phyloP scores from a whole-genome alignment of 1,140 invertebrate genomes.

The Cryptotermes secundus region DNA sequence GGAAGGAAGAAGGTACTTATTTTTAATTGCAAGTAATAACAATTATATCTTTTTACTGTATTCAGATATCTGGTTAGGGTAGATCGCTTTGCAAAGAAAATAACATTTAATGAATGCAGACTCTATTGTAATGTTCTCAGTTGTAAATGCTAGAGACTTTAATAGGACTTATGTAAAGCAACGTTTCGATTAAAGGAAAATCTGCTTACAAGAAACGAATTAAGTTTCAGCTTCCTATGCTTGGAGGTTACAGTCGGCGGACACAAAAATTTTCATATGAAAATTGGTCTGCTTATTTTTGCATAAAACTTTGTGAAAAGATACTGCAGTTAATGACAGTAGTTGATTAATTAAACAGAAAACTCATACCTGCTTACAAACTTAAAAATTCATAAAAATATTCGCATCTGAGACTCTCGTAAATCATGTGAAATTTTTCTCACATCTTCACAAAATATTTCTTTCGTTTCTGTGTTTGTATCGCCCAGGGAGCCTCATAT shows the following conservation, averaged over 20 bases:
- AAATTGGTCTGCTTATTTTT: too few relatives aligned
- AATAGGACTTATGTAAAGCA: not conserved
- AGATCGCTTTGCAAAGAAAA: not conserved
- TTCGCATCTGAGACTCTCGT: too few relatives aligned
- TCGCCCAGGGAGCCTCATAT: too few relatives aligned
- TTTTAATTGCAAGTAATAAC: not conserved
- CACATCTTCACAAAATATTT: too few relatives aligned
- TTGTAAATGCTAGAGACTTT: not conserved
- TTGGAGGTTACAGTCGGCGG: not conserved
- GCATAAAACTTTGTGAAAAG: too few relatives aligned
- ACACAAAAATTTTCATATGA: not conserved
- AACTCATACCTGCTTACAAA: too few relatives aligned
- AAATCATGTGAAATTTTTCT: too few relatives aligned
- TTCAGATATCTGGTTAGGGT: not conserved
- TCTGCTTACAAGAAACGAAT: not conserved
- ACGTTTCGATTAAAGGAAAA: not conserved
- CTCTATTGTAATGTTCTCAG: not conserved
- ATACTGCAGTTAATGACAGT: too few relatives aligned
- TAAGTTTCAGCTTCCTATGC: not conserved
- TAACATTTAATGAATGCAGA: not conserved
- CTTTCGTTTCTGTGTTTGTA: too few relatives aligned
- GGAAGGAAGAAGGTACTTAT: not conserved
- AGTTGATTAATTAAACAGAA: too few relatives aligned
- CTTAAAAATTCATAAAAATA: too few relatives aligned
- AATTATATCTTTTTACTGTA: not conserved